Base-by-base conservation (phyloP, 2,113 vertebrate species). In the Psittacara wagleri region DNA sequence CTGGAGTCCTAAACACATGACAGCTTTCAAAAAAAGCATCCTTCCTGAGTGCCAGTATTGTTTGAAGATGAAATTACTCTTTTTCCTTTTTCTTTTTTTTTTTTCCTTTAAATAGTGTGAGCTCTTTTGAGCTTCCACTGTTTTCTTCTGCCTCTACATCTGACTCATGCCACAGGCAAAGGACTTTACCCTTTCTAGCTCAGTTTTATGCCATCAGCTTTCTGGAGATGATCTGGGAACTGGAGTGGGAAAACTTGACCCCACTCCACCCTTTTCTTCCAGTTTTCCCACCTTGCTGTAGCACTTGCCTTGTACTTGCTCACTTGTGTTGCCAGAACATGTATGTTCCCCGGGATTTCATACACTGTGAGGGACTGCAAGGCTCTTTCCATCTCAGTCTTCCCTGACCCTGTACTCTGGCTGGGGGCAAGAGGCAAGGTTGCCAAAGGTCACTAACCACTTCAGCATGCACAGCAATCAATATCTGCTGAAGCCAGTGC, bases 41-140 rank as follows among this genome's bases (percentile, higher is more conserved):
- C 87, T 93, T 94, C 67, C 74, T 84, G 44, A 91, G 69, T 92
- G 94, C 86, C 92, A 95, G 66, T 86, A 88, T 95, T 96, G 83
- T 93, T 90, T 91, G 84, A 94, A 37, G 23, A 96, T 35, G 46
- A 84, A 83, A 93, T 92, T 84, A 44, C 57, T 52, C 6, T 24
- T 22, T n/a, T n/a, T 13, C 1, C 19, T 51, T 35, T 25, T 43
- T 19, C 28, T 19, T 35, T 28, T 24, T 6, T 13, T 69, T 52
- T 68, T 67, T 20, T 15, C 49, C 55, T 69, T 66, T 5, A 4
- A 79, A 28, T 68, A 62, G 3, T 9, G 5, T 52, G 35, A 89
- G 10, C 39, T 63, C 9, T 18, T 94, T 93, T 11, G 25, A 11
- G 3, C 28, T 94, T 95, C 81, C 28, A 69, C 77, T 76, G 18